Conservation (phyloP, 2,797 vertebrate species). For the Apogon talboti region DNA sequence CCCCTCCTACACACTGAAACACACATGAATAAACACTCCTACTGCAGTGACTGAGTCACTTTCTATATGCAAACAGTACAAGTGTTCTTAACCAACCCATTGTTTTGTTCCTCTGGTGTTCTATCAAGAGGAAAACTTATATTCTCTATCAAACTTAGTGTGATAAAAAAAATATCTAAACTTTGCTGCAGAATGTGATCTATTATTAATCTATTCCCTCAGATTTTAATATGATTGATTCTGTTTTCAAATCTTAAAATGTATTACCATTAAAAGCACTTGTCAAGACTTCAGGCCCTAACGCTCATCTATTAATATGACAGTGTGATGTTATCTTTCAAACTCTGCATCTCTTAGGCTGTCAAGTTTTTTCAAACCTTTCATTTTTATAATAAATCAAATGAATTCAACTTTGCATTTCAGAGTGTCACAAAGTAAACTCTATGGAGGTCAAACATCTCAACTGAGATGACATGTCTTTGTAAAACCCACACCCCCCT, state of each 20-base stretch:
- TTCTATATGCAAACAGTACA: constrained; percentile 22
- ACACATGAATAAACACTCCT: background rate
- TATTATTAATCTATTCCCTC: background rate
- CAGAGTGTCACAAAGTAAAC: constrained; percentile 23
- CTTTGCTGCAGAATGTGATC: background rate
- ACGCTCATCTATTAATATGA: too few species aligned
- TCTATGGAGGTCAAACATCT: constrained; percentile 15
- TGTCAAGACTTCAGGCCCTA: background rate
- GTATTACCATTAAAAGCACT: background rate
- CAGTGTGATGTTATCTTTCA: too few species aligned
- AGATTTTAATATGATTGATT: background rate
- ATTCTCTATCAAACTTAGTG: background rate
- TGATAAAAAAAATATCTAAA: background rate
- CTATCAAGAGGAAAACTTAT: too few species aligned
- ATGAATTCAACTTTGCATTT: too few species aligned
- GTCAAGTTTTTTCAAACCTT: too few species aligned
- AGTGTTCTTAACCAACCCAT: background rate
- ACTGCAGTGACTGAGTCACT: background rate
- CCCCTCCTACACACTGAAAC: constrained; percentile 1
- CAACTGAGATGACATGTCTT: constrained; percentile 30
- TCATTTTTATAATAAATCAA: too few species aligned
- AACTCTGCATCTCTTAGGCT: too few species aligned
- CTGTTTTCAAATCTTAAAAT: too few species aligned
- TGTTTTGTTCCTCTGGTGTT: background rate
- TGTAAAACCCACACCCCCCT: constrained; percentile 7